A percentile compares a stretch with the other conserved stretches of the same genome.
Conservation (phyloP, 2,888 invertebrate species). For the Serripes groenlandicus region DNA sequence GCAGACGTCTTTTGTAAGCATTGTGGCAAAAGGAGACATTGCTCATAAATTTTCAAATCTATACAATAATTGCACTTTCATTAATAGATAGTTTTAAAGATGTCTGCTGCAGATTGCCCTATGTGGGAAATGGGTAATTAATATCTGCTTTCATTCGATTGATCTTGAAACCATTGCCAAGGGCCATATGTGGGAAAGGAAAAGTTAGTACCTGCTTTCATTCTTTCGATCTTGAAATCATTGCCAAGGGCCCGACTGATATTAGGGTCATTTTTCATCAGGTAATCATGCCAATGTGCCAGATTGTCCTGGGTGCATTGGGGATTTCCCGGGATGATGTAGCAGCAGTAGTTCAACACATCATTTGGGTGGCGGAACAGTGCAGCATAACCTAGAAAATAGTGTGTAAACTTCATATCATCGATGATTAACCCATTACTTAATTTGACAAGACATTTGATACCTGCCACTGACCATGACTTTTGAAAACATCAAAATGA, state of each 20-base stretch:
- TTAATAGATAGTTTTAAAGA: no score
- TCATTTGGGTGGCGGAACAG: conserved; percentile 79
- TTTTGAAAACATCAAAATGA: no score
- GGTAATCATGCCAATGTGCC: conserved; percentile 78
- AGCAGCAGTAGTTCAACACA: conserved; percentile 79
- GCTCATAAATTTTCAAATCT: neutral
- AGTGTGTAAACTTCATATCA: no score
- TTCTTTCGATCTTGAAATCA: conserved; percentile 77
- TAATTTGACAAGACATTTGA: no score
- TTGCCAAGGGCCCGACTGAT: conserved; percentile 76
- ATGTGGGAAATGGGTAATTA: neutral
- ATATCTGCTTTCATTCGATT: conserved; percentile 80
- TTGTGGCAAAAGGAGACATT: neutral
- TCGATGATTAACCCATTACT: no score
- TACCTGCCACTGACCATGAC: no score
- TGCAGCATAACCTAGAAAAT: conserved; percentile 78
- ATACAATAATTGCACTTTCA: neutral
- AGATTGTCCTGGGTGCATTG: conserved; percentile 76
- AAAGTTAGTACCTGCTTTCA: conserved; percentile 76
- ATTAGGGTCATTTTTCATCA: conserved; percentile 75
- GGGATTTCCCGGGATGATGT: conserved; percentile 82
- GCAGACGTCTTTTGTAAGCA: neutral
- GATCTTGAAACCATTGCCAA: conserved; percentile 74
- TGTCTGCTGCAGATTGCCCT: no score
- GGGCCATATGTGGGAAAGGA: conserved; percentile 36